A percentile compares a stretch with the other conserved stretches of the same genome.
phyloP scores from a whole-genome alignment of 2,113 vertebrate species.

The Silurus asotus region DNA sequence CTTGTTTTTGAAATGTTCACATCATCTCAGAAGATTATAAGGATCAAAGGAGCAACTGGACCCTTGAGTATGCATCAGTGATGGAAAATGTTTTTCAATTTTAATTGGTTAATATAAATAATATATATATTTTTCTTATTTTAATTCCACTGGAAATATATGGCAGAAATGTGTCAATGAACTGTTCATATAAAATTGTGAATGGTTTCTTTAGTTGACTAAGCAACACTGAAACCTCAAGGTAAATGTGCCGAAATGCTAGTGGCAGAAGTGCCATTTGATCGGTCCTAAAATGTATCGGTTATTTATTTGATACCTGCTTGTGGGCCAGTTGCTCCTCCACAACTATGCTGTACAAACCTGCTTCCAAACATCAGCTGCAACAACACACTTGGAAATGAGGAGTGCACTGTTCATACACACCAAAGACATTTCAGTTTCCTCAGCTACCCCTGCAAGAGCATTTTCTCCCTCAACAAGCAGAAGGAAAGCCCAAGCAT shows the following conservation, averaged over 20 bases:
- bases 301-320: slow-evolving; percentile 12
- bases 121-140: too few relatives aligned
- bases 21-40: slow-evolving; percentile 19
- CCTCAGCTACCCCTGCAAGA: slow-evolving; percentile 32
- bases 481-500: slow-evolving; percentile 37
- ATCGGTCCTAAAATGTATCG: not conserved
- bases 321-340: slow-evolving; percentile 49
- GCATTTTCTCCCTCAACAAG: slow-evolving; percentile 17
- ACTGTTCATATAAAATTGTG: not conserved
- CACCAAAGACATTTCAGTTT: slow-evolving; percentile 35
- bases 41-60: slow-evolving; percentile 52
- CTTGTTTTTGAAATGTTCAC: slow-evolving; percentile 23
- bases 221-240: not conserved
- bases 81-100: not conserved
- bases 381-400: slow-evolving; percentile 47
- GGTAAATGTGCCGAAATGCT: not conserved
- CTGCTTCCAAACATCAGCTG: slow-evolving; percentile 36
- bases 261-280: not conserved
- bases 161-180: not conserved
- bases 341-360: slow-evolving; percentile 36
- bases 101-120: not conserved
- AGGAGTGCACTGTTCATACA: slow-evolving; percentile 14
- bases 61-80: slow-evolving; percentile 28
- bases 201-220: not conserved
- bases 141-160: not conserved